Base-by-base conservation (phyloP, 2,888 invertebrate genomes). In the Lasioglossum morio region DNA sequence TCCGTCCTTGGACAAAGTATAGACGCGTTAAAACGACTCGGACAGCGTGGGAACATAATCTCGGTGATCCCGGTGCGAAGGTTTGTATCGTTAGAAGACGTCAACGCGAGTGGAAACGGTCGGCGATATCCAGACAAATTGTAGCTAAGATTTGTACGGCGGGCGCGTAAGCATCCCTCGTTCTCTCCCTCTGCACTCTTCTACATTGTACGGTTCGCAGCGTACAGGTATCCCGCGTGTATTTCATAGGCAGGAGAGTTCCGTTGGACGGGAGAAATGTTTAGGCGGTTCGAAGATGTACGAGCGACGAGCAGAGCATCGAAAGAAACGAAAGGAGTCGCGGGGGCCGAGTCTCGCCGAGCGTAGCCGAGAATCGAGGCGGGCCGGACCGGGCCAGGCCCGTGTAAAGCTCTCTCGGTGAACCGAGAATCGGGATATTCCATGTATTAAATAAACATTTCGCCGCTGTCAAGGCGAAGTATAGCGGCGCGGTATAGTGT, bases 391-490 rank as follows among this genome's bases (percentile, higher is more conserved):
- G 77, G 73, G 70, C 53, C 66, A 76, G 60, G 19, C 43, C 43
- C 66, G 69, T 75, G 73, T 70, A 79, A n/a, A 66, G 5, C 48
- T 37, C 34, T 37, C 34, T 60, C 73, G 69, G 34, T 66, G 37
- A 40, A n/a, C 34, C n/a, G 77, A 53, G 79, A 78, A 82, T 84
- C 77, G 82, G 75, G 83, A 75, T 87, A 88, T 84, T 90, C 86
- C 79, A 79, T 85, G 87, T 79, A 90, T 89, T 89, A 87, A 90
- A 91, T 91, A 91, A 91, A 91, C 89, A 91, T 89, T 89, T 90
- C 79, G 75, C 80, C 80, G 77, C 57, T 87, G 85, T 87, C 81
- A 90, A 90, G 82, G 76, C 72, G 37, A 70, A 63, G 87, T 78
- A 76, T 77, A 77, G 78, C 79, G 74, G 77, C 53, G 74, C 75